phyloP scores from a whole-genome alignment of 2,797 vertebrate species.

The Argya squamiceps region DNA sequence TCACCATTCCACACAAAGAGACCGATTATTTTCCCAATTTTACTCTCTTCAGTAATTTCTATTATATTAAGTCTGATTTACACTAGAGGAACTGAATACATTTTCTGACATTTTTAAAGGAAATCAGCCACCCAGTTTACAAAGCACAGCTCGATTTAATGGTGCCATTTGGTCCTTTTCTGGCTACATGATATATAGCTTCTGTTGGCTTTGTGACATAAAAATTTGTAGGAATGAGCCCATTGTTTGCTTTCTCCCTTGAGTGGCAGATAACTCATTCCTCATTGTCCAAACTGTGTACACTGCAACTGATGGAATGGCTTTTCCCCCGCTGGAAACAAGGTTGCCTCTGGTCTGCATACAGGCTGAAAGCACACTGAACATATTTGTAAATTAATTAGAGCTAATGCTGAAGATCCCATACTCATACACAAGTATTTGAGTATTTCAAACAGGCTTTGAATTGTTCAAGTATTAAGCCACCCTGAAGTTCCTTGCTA shows the following conservation, averaged over 20 bases:
- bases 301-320: background rate
- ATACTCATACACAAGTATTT: background rate
- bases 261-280: background rate
- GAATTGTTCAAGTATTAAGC: background rate
- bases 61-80: background rate
- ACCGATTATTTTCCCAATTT: background rate
- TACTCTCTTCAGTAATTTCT: background rate
- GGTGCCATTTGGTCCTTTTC: background rate
- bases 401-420: background rate
- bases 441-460: background rate
- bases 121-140: background rate
- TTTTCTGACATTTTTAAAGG: background rate
- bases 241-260: background rate
- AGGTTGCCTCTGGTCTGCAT: background rate
- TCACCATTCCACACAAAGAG: background rate
- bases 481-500: background rate
- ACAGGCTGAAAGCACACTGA: background rate
- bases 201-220: background rate
- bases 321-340: background rate
- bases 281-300: fast-evolving
- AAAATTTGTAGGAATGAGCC: background rate
- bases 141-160: background rate
- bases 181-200: background rate
- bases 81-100: background rate
- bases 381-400: background rate